A percentile compares a stretch with the other conserved stretches of the same genome.
phyloP scores from a whole-genome alignment of 2,113 vertebrate genomes.

The Melanostigma gelatinosum region DNA sequence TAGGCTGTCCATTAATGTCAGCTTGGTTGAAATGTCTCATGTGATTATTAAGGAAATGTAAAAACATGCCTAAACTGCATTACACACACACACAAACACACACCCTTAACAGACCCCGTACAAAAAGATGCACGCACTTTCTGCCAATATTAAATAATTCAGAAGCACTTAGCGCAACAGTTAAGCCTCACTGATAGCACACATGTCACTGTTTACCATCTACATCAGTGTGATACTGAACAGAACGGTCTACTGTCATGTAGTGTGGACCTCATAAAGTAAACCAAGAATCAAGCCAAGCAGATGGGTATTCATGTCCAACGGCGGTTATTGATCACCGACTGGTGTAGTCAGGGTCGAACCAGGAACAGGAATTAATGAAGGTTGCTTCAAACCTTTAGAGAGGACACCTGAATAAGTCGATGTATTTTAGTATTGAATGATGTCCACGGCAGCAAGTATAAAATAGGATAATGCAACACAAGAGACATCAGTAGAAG shows the following conservation, averaged over 20 bases:
- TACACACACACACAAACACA: neutral
- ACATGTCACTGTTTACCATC: neutral
- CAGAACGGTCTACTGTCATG: neutral
- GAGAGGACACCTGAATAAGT: neutral
- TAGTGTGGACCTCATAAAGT: neutral
- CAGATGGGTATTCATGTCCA: neutral
- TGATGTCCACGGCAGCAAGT: neutral
- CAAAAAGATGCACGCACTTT: neutral
- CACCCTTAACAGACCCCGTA: neutral
- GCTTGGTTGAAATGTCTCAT: conserved; percentile 28
- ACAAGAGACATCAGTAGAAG: neutral
- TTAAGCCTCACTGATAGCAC: conserved; percentile 6
- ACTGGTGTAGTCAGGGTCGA: conserved; percentile 1
- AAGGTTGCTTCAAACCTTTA: conserved; percentile 5
- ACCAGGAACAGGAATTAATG: neutral
- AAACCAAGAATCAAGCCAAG: neutral
- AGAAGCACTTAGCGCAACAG: conserved; percentile 26
- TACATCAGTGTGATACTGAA: neutral
- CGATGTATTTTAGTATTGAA: conserved; percentile 1
- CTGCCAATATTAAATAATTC: conserved; percentile 13
- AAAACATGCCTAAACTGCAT: conserved; percentile 30
- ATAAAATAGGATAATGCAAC: too few species aligned
- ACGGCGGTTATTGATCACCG: neutral
- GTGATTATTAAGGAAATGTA: conserved; percentile 51
- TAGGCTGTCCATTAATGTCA: conserved; percentile 36